Evolutionary conservation across 64 coral and sea anemone genomes (phyloP), one percentile per base, ranked within the genome.

Genomic region (Stylophora pistillata): DNA sequence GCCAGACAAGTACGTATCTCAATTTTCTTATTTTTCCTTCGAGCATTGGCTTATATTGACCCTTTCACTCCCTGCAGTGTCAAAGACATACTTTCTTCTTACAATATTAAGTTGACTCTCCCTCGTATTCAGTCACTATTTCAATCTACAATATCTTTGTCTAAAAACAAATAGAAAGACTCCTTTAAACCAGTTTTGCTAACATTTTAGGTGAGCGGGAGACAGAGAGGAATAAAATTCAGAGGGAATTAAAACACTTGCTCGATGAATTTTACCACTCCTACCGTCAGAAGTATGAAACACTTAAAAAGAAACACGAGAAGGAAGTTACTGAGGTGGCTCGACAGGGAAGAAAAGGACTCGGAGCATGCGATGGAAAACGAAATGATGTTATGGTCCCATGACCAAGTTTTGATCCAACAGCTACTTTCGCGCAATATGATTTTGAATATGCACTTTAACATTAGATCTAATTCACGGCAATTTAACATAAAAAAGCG

Each of bases 181-280:
- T 68, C 12, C 64, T 68, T 68, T 68, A 68, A 28, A n/a, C 21
- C 21, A 25, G 23, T 26, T 26, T 68, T 70, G 16, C 5, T 84
- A 34, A 14, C 12, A 20, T 76, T 84, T 21, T 23, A 84, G 80
- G 80, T 69, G 20, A 16, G 5, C 15, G 9, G 20, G 53, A 26
- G 33, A 64, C 3, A 70, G 61, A 23, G 6, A 32, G 64, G 32
- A 23, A 55, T 32, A 68, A 54, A 68, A 53, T 4, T 21, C 61
- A 25, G 2, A 29, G 61, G 16, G 62, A 84, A 6, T 61, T 70
- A 4, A 33, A 69, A 41, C 5, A 0, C 80, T 69, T 84, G 58
- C 61, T 84, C 27, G 80, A 84, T 25, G 61, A 84, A 15, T 84
- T 84, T 15, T 69, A 69, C 69, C 60, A 9, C 15, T 84, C 60